phyloP scores from a whole-genome alignment of 2,113 vertebrate species.

The Vulpes lagopus region DNA sequence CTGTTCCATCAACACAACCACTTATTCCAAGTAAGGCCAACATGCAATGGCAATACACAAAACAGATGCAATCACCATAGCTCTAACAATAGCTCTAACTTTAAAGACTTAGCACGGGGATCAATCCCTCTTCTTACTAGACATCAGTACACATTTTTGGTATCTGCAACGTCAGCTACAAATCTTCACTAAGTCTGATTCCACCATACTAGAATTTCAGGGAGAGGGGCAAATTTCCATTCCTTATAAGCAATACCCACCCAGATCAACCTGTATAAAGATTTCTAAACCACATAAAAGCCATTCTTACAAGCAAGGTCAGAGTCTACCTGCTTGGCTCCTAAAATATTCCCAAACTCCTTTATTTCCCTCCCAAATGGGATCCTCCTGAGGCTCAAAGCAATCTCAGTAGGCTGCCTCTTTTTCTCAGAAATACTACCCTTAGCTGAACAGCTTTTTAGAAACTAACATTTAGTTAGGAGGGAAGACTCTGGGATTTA shows the following conservation, averaged over 20 bases:
- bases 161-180: background rate
- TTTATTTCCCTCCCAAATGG: background rate
- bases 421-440: conserved; percentile 5
- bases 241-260: background rate
- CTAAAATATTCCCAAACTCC: background rate
- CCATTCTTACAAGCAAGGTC: background rate
- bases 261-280: background rate
- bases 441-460: background rate
- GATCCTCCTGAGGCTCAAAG: background rate
- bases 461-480: background rate
- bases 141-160: background rate
- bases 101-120: background rate
- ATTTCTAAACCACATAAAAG: background rate
- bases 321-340: background rate
- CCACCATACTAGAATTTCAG: background rate
- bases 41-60: background rate
- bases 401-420: background rate
- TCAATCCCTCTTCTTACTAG: background rate
- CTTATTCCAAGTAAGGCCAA: background rate
- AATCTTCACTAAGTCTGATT: background rate
- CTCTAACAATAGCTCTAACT: background rate
- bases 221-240: background rate
- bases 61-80: background rate
- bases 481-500: background rate
- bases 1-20: background rate